Evolutionary conservation across 1,140 invertebrate genomes (phyloP).

Genomic region (Brachionus asplanchnoidis): DNA sequence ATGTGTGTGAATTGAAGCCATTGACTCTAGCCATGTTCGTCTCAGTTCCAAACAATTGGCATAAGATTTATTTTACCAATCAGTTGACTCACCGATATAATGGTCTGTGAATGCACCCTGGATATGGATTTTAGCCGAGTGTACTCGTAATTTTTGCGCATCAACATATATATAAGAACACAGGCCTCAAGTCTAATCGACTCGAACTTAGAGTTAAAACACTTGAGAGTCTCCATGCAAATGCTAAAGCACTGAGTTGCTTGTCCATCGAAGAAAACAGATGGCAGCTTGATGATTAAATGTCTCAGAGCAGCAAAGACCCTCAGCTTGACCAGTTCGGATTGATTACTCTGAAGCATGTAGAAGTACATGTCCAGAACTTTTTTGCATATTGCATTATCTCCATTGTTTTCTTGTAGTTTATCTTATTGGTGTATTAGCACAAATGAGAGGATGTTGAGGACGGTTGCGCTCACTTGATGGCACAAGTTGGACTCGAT

Average conservation of each 20-base stretch:
- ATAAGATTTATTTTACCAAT: conserved; percentile 77
- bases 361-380: conserved; percentile 76
- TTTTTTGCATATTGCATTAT: conserved; percentile 71
- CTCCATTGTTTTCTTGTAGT: conserved; percentile 65
- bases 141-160: conserved; percentile 87
- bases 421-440: conserved; percentile 70
- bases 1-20: conserved; percentile 72
- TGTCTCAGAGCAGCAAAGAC: conserved; percentile 80
- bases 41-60: conserved; percentile 83
- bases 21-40: conserved; percentile 85
- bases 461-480: conserved; percentile 77
- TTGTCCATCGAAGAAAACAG: conserved; percentile 61
- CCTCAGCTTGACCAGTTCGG: conserved; percentile 79
- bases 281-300: conserved; percentile 83
- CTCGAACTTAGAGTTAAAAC: conserved; percentile 73
- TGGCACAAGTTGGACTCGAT: conserved; percentile 80
- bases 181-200: conserved; percentile 79
- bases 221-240: conserved; percentile 61
- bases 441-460: conserved; percentile 79
- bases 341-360: conserved; percentile 79
- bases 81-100: conserved; percentile 85
- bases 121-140: conserved; percentile 74
- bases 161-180: conserved; percentile 79
- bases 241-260: not conserved
- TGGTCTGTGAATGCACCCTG: conserved; percentile 75